A percentile compares a stretch with the other conserved stretches of the same genome.
These are phyloP conservation scores for Bombus superbus DNA, from an alignment of 1,140 invertebrate genomes.

Conservation along the genomic window DNA sequence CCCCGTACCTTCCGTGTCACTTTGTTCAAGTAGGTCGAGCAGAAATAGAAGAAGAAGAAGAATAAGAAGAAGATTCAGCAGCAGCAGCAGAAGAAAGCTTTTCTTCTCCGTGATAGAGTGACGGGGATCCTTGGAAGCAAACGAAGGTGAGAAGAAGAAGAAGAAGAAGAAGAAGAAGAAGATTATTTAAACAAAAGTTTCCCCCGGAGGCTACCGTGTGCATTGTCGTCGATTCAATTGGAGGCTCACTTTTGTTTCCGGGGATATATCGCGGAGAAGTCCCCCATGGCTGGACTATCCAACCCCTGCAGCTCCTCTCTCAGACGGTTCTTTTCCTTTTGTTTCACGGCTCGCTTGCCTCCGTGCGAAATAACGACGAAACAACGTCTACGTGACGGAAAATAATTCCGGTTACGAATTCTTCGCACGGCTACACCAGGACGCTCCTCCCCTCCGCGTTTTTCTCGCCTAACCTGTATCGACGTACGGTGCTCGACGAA, in stretches of 20 bases:
- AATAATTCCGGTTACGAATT: neutral
- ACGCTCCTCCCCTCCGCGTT: no score
- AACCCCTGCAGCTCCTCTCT: neutral
- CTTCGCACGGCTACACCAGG: neutral
- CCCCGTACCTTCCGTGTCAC: neutral
- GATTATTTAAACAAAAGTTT: slow-evolving; percentile 43
- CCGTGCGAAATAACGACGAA: neutral
- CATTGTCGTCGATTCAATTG: slow-evolving; percentile 14
- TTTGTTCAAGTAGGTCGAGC: slow-evolving; percentile 17
- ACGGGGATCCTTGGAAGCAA: no score
- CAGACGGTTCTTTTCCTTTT: neutral
- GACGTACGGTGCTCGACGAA: no score
- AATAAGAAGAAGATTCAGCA: neutral
- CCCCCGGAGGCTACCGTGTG: neutral
- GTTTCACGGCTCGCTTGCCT: neutral
- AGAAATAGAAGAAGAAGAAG: neutral
- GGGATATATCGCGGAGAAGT: neutral
- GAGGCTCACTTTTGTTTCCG: neutral
- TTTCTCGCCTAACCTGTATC: no score
- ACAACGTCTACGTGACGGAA: slow-evolving; percentile 12
- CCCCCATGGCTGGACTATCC: neutral
- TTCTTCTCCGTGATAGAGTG: no score
- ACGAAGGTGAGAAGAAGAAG: no score
- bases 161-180: neutral
- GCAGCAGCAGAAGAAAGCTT: no score